Conservation (phyloP, 2,113 vertebrate species). For the Athene noctua region DNA sequence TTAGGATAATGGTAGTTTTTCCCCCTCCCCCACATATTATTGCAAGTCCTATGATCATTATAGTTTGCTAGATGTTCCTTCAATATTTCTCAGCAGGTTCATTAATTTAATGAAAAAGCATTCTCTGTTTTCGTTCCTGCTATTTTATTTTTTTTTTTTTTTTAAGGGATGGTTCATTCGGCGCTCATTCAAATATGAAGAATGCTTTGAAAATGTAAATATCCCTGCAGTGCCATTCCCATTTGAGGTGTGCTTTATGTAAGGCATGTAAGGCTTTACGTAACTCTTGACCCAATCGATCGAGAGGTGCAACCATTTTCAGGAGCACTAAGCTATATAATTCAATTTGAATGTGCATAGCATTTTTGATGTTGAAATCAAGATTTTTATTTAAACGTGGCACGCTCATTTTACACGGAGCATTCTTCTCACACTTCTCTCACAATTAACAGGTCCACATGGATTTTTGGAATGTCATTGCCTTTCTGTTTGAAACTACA, state of each 20-base stretch:
- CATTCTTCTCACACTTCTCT: background rate
- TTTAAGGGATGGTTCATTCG: background rate
- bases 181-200: background rate
- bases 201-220: background rate
- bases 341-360: background rate
- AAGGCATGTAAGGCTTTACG: background rate
- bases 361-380: background rate
- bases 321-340: background rate
- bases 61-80: background rate
- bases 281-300: background rate
- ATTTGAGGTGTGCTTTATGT: background rate
- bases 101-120: background rate
- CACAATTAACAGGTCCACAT: background rate
- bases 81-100: background rate
- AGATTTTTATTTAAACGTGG: background rate
- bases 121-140: background rate
- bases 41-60: background rate
- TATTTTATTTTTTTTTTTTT: background rate
- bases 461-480: background rate
- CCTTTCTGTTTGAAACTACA: background rate
- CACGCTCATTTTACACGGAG: background rate
- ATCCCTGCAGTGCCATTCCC: background rate
- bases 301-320: background rate
- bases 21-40: accelerated
- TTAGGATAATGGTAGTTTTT: background rate